Base-by-base conservation (phyloP, 2,797 vertebrate genomes). In the Nasua narica region DNA sequence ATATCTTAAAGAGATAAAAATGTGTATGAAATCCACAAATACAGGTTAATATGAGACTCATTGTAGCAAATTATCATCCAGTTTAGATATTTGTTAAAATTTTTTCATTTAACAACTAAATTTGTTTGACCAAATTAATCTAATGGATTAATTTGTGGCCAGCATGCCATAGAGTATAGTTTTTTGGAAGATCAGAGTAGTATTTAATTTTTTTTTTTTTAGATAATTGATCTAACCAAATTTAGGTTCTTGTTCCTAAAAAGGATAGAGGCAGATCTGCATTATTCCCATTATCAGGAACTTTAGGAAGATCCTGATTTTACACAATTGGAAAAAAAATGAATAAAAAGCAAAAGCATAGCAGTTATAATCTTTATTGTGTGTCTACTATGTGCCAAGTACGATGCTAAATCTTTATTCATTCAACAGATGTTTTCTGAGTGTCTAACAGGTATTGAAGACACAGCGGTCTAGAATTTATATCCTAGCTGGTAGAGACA, bases 91-190 rank as follows among this genome's bases (percentile, higher is more conserved):
- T 37, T 72, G 43, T 67, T 69, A 74, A 93, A 52, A 67, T 85
- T 98, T 67, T 94, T 97, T 94, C 69, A 92, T 84, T 87, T 85
- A 82, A 32, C 7, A 82, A 46, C 27, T 83, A 82, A 84, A 52
- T 43, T 58, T 7, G 21, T 89, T 74, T 93, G 79, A 37, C 35
- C 43, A 83, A 78, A 52, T 90, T 90, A 78, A 35, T 82, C 29
- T 85, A 77, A 91, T 65, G 70, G 72, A 54, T 83, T 85, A n/a
- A 77, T 90, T 67, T 92, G n/a, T 95, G 60, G 69, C 35, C 54
- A 40, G 2, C 78, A 12, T 81, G 21, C 25, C 21, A 81, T 46
- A 76, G 74, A 65, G 50, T 67, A 84, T 46, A 85, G n/a, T 67
- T 35, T 67, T 67, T 88, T 37, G 3, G 19, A 91, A 88, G 37